phyloP scores from a whole-genome alignment of 2,113 vertebrate species.

The Tringa solitaria region DNA sequence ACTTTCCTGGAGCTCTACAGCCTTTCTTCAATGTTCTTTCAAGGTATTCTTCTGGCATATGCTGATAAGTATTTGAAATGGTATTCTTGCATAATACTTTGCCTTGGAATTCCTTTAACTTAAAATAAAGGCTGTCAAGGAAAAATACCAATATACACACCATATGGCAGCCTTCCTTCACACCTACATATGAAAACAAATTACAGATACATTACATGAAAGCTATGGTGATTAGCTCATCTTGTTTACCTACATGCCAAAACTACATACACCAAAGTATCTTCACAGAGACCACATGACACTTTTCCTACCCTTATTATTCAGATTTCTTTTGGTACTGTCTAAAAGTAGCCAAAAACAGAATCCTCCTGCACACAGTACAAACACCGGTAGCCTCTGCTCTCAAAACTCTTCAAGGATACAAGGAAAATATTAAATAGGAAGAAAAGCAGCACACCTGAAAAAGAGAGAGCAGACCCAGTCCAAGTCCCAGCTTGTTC shows the following conservation, averaged over 20 bases:
- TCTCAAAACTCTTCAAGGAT: neutral
- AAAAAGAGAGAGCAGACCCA: neutral
- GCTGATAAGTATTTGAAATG: neutral
- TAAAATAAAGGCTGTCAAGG: constrained; percentile 58
- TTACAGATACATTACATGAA: constrained; percentile 42
- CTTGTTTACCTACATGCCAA: constrained; percentile 62
- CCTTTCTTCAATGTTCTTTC: neutral
- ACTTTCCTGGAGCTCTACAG: constrained; percentile 13
- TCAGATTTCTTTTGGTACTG: neutral
- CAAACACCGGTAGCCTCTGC: neutral
- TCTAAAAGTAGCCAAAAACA: neutral
- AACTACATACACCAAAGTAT: neutral
- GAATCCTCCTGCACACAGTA: neutral
- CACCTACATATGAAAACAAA: constrained; percentile 53
- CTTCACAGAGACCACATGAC: constrained; percentile 7
- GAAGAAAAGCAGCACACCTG: neutral
- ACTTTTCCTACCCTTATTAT: neutral
- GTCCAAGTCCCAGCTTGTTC: neutral
- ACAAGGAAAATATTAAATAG: neutral
- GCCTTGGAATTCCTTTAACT: constrained; percentile 41
- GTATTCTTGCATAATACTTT: constrained; percentile 24
- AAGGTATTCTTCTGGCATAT: neutral
- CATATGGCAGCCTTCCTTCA: constrained; percentile 58
- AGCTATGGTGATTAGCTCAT: constrained; percentile 35
- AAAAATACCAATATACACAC: constrained; percentile 48